Evolutionary conservation across 2,888 invertebrate genomes (phyloP).

Genomic region (Eupithecia dodoneata): DNA sequence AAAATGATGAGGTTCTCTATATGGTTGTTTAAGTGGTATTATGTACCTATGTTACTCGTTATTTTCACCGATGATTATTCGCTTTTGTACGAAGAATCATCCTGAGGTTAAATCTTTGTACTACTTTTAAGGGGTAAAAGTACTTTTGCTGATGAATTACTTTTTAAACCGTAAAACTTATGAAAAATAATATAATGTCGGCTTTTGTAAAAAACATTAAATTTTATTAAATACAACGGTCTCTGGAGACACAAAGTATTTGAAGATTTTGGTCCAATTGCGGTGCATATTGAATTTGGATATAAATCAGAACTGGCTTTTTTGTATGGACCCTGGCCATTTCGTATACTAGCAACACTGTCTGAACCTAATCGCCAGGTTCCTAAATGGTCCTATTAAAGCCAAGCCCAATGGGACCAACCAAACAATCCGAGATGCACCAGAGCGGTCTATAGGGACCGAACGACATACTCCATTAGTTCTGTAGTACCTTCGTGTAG

Average conservation of each 20-base stretch:
- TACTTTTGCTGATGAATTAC: too few species aligned
- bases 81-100: not conserved
- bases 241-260: too few species aligned
- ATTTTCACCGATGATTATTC: not conserved
- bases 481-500: constrained; percentile 11
- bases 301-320: not conserved
- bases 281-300: too few species aligned
- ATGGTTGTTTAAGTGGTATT: not conserved
- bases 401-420: not conserved
- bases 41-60: not conserved
- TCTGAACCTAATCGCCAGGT: not conserved
- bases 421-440: constrained; percentile 6
- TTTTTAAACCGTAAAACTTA: too few species aligned
- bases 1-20: not conserved
- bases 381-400: constrained; percentile 8
- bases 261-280: too few species aligned
- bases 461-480: constrained; percentile 22
- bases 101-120: not conserved
- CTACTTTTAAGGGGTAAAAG: too few species aligned
- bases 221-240: too few species aligned
- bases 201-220: too few species aligned
- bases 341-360: not conserved
- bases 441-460: not conserved
- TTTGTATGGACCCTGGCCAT: not conserved
- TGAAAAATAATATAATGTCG: too few species aligned